phyloP scores from a whole-genome alignment of 2,888 invertebrate genomes.

The Osmoderma eremita region DNA sequence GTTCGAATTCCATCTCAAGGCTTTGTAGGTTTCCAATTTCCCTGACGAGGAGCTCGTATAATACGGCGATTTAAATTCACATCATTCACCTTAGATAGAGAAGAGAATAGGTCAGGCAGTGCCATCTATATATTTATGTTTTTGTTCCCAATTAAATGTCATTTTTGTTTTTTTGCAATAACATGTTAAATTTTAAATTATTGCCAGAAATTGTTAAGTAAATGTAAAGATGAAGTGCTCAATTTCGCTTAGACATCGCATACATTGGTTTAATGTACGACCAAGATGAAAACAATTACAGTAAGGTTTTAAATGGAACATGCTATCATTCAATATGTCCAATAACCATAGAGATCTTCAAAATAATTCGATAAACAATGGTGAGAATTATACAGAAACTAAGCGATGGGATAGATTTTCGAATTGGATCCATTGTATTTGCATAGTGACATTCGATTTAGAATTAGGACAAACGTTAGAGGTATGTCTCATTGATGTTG shows the following conservation, averaged over 20 bases:
- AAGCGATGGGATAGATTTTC: conserved; percentile 77
- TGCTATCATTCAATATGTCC: conserved; percentile 40
- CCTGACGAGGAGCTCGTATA: too few relatives aligned
- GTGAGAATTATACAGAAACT: conserved; percentile 42
- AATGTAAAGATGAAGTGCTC: conserved; percentile 30
- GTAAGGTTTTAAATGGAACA: conserved; percentile 29
- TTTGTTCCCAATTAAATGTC: conserved; percentile 32
- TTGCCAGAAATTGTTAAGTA: conserved; percentile 4
- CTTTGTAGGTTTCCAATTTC: too few relatives aligned
- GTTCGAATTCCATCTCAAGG: too few relatives aligned
- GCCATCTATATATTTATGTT: conserved; percentile 32
- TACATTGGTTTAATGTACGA: not conserved
- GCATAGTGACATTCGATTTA: conserved; percentile 98
- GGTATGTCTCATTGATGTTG: conserved; percentile 64
- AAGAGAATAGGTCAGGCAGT: not conserved
- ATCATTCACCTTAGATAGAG: too few relatives aligned
- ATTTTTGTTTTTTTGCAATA: conserved; percentile 28
- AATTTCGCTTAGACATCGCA: not conserved
- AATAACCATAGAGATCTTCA: conserved; percentile 23
- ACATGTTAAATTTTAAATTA: conserved; percentile 10
- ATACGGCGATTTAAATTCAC: too few relatives aligned
- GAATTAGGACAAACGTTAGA: conserved; percentile 99
- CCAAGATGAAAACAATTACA: not conserved
- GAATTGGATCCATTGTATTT: conserved; percentile 97
- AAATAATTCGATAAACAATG: conserved; percentile 41